Evolutionary conservation across 2,797 vertebrate genomes (phyloP), one percentile per base, ranked within the genome.

Genomic region (Acipenser transmontanus): DNA sequence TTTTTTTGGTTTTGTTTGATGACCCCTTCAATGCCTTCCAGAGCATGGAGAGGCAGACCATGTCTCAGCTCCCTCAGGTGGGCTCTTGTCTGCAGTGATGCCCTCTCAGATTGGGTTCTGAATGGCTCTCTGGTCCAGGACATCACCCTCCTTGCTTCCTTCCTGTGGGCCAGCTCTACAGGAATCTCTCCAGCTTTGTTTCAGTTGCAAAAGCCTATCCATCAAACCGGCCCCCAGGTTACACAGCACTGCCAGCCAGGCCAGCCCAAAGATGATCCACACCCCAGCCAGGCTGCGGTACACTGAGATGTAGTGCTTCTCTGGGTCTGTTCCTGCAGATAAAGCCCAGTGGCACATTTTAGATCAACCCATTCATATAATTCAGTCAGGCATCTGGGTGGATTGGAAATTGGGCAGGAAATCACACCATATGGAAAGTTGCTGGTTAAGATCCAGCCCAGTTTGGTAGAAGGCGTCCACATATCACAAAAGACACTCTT

Each of bases 231-330:
- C 78, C 47, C 82, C 90, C 72, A 91, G 74, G 2, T 88, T 89
- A 60, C 90, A 74, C 66, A 91, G 75, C 1, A 88, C 73, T 13
- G 89, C 84, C 0, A 91, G 80, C 88, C 89, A 91, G 50, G 82
- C 86, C 61, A 91, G 72, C 7, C 82, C 87, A 6, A 91, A 83
- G 69, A 90, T 77, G 74, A 91, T 88, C 89, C 88, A 91, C 7
- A 91, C 62, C 0, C 86, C 87, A 0, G 88, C 84, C 6, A 91
- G 78, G 75, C 87, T 81, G 7, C 87, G 85, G 80, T 91, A 91
- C 64, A 90, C 71, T 14, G 75, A 84, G 73, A 89, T 86, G 78
- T 90, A 88, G 62, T 87, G 74, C 73, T 85, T 91, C 1, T 73
- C 79, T 1, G 86, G 87, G 67, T 88, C 82, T 0, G 82, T 81